Evolutionary conservation across 2,888 invertebrate species (phyloP).

Genomic region (Amphiduros pacificus): DNA sequence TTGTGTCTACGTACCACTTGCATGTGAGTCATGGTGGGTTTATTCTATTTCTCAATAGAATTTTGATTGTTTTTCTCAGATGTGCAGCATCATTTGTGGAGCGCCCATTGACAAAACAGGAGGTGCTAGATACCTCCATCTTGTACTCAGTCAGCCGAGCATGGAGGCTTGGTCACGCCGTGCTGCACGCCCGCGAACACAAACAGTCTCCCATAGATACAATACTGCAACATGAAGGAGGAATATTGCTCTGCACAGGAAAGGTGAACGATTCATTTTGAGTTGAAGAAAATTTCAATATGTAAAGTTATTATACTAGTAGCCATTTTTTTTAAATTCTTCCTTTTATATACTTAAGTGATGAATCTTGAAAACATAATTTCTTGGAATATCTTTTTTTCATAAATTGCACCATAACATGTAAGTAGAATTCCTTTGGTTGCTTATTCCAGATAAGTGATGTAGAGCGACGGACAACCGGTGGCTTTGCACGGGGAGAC

Average conservation of each 20-base stretch:
- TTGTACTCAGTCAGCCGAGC: constrained; percentile 41
- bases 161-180: constrained; percentile 46
- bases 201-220: constrained; percentile 41
- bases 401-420: not conserved
- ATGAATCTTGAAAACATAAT: no score
- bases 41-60: no score
- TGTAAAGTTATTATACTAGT: no score
- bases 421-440: no score
- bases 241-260: constrained; percentile 38
- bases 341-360: no score
- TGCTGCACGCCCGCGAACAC: constrained; percentile 37
- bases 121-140: constrained; percentile 34
- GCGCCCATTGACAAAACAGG: constrained; percentile 30
- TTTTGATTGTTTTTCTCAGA: constrained; percentile 3
- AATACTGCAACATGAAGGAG: constrained; percentile 34
- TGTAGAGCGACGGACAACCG: constrained; percentile 39
- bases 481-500: constrained; percentile 45
- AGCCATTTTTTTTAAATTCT: no score
- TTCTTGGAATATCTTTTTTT: not conserved
- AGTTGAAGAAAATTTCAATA: no score
- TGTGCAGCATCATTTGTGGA: constrained; percentile 38
- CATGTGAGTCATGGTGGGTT: no score
- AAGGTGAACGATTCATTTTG: constrained; percentile 31
- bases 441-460: constrained; percentile 37
- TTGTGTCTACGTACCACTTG: no score